Evolutionary conservation across 1,140 invertebrate species (phyloP), one percentile per base, ranked within the genome.

Genomic region (Pogonomyrmex californicus): DNA sequence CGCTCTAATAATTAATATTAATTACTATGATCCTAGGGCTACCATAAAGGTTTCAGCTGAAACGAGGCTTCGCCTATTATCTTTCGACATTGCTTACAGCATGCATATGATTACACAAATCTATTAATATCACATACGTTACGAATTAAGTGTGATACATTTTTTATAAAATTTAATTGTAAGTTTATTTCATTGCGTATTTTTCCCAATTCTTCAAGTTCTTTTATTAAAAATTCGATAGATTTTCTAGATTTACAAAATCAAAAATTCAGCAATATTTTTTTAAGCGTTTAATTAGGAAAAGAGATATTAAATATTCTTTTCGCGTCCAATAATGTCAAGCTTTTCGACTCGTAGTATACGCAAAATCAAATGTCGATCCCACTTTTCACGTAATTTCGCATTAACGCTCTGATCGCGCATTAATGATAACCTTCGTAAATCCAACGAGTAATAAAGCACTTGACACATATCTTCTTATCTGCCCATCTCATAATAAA

Each of bases 401-500:
- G 10, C 41, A 47, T 68, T 68, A 68, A 68, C 65, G 10, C 65
- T 14, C 65, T 41, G 65, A 68, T 68, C 65, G 65, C 65, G 65
- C 41, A 68, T 68, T 68, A 68, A 68, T 47, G 65, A 68, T 49
- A 49, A 68, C 65, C 65, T 68, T 68, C 65, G 38, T 68, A 68
- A 68, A 68, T 68, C 41, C 54, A 14, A 75, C 17, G 71, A 58
- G 41, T 62, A 41, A 41, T 54, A 54, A 54, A 79, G n/a, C 47
- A 60, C 47, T 9, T 14, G 70, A 70, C 88, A 89, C 60, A 54
- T 78, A 90, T 90, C 82, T 89, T 88, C 33, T 68, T 66, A 86
- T 86, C 87, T 70, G 47, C 62, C 51, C 49, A 86, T 73, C 58
- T 89, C n/a, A 60, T 49, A 88, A 88, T 81, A 88, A 86, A 89